These are phyloP conservation scores for Tillus elongatus DNA, from an alignment of 2,888 invertebrate species.

Conservation along the genomic window DNA sequence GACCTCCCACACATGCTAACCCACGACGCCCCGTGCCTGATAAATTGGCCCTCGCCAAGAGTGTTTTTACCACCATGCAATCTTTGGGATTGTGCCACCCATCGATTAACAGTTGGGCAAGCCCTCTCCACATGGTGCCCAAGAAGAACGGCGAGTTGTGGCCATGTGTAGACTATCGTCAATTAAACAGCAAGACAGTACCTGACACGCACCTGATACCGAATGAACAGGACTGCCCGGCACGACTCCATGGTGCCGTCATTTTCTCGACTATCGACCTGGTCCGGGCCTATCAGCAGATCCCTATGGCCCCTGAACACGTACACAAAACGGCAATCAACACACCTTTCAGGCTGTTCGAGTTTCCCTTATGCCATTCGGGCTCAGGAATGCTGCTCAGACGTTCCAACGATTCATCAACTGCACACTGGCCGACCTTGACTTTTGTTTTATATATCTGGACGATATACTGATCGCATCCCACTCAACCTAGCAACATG, in stretches of 20 bases:
- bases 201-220: slow-evolving; percentile 32
- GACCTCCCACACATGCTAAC: background rate
- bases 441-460: too few relatives aligned
- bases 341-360: slow-evolving; percentile 7
- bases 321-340: slow-evolving; percentile 2
- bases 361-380: slow-evolving; percentile 8
- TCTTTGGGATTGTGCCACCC: background rate
- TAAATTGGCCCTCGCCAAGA: too few relatives aligned
- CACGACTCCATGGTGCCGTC: too few relatives aligned
- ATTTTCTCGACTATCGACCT: too few relatives aligned
- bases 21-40: background rate
- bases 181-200: slow-evolving; percentile 27
- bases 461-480: too few relatives aligned
- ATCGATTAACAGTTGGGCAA: slow-evolving; percentile 4
- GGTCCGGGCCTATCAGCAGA: too few relatives aligned
- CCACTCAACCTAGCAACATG: too few relatives aligned
- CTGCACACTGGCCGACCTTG: background rate
- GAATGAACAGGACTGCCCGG: background rate
- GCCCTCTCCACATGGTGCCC: too few relatives aligned
- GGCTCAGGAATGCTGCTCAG: slow-evolving; percentile 7
- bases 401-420: slow-evolving; percentile 6
- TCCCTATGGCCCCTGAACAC: background rate
- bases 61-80: background rate
- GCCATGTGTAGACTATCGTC: slow-evolving; percentile 35
- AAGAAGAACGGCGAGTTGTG: slow-evolving; percentile 25